A percentile compares a stretch with the other conserved stretches of the same genome.
These are phyloP conservation scores for Sturnus vulgaris DNA, from an alignment of 2,113 vertebrate genomes.

Conservation along the genomic window DNA sequence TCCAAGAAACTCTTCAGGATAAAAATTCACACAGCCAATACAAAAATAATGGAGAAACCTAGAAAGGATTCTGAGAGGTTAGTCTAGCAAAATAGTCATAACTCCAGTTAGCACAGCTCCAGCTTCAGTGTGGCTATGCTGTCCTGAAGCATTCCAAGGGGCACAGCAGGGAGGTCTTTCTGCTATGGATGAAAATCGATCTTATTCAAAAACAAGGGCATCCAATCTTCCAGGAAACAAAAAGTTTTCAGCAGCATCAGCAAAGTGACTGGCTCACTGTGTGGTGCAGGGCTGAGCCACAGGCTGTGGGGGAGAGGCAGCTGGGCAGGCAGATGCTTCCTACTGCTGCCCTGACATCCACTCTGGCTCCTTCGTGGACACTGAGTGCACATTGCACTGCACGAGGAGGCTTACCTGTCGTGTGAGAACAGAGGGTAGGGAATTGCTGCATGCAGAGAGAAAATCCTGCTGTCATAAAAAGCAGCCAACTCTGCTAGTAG, in stretches of 20 bases:
- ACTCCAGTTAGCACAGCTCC: not conserved
- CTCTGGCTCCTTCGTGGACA: fast-evolving
- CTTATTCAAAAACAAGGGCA: not conserved
- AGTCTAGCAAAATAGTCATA: not conserved
- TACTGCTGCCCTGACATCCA: not conserved
- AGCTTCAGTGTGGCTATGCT: not conserved
- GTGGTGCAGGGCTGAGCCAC: not conserved
- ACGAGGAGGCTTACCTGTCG: not conserved
- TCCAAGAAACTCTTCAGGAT: not conserved
- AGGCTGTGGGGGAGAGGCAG: no score
- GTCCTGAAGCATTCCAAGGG: not conserved
- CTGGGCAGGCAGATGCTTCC: not conserved
- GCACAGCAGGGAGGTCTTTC: not conserved
- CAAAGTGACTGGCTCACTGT: not conserved
- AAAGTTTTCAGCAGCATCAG: not conserved
- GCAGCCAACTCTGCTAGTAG: not conserved
- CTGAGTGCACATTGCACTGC: no score
- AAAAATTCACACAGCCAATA: not conserved
- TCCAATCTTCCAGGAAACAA: not conserved
- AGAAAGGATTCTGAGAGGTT: not conserved
- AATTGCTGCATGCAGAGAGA: not conserved
- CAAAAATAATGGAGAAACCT: not conserved
- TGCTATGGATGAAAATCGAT: not conserved
- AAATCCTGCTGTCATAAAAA: not conserved
- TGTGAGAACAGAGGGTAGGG: not conserved